Percentiles rank a stretch among this genome's conserved stretches.
phyloP scores from a whole-genome alignment of 2,113 vertebrate genomes.

The Zosterops pallidus region DNA sequence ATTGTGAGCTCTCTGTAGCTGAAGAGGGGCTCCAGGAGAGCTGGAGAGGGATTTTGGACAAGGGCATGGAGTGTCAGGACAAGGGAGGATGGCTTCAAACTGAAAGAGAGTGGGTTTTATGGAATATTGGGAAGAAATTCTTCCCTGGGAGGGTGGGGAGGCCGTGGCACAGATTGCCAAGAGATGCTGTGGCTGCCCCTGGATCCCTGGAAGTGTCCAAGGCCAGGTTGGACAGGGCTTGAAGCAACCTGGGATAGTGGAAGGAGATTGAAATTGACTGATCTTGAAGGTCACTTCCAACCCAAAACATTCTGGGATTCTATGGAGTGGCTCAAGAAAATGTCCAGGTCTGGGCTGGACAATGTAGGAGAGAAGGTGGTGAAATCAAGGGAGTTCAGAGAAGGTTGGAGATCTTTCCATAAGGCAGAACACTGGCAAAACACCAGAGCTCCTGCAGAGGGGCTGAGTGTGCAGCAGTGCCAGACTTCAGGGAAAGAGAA shows the following conservation, averaged over 20 bases:
- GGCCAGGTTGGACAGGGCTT: fast-evolving
- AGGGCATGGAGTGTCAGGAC: not conserved
- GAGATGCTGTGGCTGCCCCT: not conserved
- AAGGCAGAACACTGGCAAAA: no score
- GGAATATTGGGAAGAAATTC: not conserved
- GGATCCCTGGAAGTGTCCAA: not conserved
- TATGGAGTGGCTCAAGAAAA: not conserved
- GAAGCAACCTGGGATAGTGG: not conserved
- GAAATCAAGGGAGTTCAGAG: not conserved
- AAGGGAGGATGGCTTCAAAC: not conserved
- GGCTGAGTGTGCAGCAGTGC: no score
- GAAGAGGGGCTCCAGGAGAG: not conserved
- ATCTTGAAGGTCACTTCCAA: not conserved
- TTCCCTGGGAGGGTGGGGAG: fast-evolving
- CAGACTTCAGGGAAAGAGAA: no score
- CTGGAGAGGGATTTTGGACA: not conserved
- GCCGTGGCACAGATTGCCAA: not conserved
- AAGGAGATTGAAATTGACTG: fast-evolving
- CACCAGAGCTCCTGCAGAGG: no score
- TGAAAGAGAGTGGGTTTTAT: not conserved
- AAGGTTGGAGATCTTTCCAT: not conserved
- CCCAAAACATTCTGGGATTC: not conserved
- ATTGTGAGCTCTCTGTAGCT: not conserved
- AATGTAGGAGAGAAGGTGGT: not conserved
- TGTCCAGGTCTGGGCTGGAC: not conserved